phyloP scores from a whole-genome alignment of 37 sponge, comb jelly and placozoan species.

The Eunapius fragilis region DNA sequence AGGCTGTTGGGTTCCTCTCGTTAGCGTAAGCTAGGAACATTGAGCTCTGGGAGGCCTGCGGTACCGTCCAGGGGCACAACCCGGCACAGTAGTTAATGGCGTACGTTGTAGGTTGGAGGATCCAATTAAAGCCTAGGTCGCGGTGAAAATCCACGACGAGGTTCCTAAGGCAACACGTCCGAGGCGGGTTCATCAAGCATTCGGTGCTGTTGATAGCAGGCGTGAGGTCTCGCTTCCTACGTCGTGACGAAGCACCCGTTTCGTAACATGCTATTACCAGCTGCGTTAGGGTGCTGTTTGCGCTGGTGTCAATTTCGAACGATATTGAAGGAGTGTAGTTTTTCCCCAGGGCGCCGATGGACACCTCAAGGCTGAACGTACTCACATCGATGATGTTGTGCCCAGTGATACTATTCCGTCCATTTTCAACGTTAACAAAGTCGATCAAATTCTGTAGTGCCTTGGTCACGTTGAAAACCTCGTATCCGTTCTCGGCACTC shows the following conservation, averaged over 20 bases:
- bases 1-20: conserved; percentile 48
- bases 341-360: background rate
- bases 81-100: conserved; percentile 62
- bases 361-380: background rate
- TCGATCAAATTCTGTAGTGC: conserved; percentile 9
- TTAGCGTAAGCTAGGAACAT: background rate
- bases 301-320: background rate
- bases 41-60: conserved; percentile 1
- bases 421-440: background rate
- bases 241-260: background rate
- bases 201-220: background rate
- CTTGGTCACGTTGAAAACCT: conserved; percentile 25
- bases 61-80: conserved; percentile 35
- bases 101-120: conserved; percentile 23
- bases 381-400: no score
- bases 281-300: background rate
- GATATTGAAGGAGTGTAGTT: background rate
- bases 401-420: background rate
- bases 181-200: background rate
- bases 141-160: conserved; percentile 37
- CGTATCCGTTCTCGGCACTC: background rate
- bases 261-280: background rate
- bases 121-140: conserved; percentile 58
- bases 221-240: background rate
- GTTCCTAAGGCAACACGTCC: conserved; percentile 28